Conservation (phyloP, 1,140 invertebrate genomes). For the Magallana angulata region DNA sequence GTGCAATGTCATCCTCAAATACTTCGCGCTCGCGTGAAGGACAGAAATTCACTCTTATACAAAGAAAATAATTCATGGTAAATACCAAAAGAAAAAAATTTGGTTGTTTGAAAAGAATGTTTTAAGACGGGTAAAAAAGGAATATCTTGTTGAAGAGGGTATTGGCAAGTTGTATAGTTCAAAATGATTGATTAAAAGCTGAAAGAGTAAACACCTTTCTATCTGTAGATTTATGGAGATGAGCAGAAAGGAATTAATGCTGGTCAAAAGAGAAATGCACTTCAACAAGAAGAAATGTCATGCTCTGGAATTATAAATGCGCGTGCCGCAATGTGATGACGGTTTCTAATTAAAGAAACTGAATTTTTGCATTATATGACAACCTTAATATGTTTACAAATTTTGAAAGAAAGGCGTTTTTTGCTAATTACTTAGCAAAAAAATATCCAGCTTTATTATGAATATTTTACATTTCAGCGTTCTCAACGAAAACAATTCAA, state of each 20-base stretch:
- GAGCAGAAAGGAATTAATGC: background rate
- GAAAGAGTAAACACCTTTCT: background rate
- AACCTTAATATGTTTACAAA: slow-evolving; percentile 15
- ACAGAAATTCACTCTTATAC: slow-evolving; percentile 23
- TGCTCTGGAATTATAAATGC: background rate
- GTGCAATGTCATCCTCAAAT: slow-evolving; percentile 13
- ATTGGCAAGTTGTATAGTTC: background rate
- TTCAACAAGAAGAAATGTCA: background rate
- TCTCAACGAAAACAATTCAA: background rate
- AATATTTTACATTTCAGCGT: slow-evolving; percentile 7
- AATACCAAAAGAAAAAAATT: slow-evolving; percentile 1
- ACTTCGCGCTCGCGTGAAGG: slow-evolving; percentile 23
- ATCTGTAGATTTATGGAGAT: slow-evolving; percentile 14
- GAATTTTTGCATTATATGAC: slow-evolving; percentile 19
- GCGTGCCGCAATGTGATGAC: background rate
- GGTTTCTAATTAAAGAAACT: background rate
- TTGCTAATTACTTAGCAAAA: slow-evolving; percentile 4
- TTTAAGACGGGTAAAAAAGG: background rate
- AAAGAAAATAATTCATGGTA: slow-evolving; percentile 37
- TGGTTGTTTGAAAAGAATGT: slow-evolving; percentile 13
- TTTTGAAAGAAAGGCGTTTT: background rate
- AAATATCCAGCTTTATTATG: background rate
- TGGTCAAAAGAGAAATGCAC: background rate
- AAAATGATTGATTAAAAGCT: slow-evolving; percentile 16
- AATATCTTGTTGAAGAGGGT: slow-evolving; percentile 17